Evolutionary conservation across 2,113 vertebrate species (phyloP).

Genomic region (Parus major): DNA sequence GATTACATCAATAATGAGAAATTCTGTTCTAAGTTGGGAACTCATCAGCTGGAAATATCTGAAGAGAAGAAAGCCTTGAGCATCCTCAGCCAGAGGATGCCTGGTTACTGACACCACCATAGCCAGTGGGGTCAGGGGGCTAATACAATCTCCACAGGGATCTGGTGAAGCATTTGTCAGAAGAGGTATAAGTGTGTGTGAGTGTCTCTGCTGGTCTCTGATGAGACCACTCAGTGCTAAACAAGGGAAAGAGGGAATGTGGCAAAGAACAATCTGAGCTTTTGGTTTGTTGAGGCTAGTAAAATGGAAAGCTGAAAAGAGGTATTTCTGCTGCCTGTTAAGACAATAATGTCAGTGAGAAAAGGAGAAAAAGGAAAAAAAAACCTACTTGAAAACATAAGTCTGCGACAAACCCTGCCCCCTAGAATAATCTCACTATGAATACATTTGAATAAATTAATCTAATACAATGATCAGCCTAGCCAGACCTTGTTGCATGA

Average conservation of each 20-base stretch:
- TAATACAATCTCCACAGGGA: background rate
- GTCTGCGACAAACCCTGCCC: background rate
- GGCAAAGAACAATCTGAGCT: background rate
- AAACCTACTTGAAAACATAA: background rate
- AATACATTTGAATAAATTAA: background rate
- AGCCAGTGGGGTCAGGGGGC: too few relatives aligned
- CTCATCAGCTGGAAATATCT: background rate
- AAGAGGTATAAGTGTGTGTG: background rate
- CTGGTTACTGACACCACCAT: accelerated
- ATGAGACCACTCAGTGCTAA: background rate
- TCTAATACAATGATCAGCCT: background rate
- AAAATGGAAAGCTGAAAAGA: background rate
- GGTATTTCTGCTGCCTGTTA: background rate
- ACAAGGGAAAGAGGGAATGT: accelerated
- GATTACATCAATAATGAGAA: background rate
- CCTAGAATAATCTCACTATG: background rate
- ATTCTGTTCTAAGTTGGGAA: background rate
- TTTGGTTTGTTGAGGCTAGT: background rate
- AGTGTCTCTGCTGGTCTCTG: background rate
- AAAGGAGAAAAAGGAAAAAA: background rate
- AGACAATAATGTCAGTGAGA: background rate
- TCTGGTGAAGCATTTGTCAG: background rate
- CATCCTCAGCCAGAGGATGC: background rate
- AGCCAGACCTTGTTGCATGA: background rate
- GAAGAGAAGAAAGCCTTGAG: background rate